Conservation (phyloP, 2,797 vertebrate species). For the Meda fulgida region DNA sequence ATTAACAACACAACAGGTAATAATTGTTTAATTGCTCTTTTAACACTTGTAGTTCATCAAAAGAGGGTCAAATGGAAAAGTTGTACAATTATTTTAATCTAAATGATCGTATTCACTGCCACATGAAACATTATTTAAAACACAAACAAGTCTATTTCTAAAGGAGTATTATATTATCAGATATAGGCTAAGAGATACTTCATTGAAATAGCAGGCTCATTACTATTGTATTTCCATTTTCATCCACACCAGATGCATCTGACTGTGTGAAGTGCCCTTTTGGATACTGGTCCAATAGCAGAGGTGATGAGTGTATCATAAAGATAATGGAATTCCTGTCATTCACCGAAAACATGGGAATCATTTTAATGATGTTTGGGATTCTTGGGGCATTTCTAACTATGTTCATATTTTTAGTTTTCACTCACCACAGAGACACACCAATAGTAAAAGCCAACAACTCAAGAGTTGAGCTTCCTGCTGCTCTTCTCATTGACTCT, state of each 20-base stretch:
- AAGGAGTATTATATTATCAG: background rate
- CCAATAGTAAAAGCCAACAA: too few species aligned
- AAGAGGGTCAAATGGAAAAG: slow-evolving; percentile 1
- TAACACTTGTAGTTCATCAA: background rate
- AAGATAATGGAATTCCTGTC: slow-evolving; percentile 65
- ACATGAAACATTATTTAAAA: slow-evolving; percentile 32
- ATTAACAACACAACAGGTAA: slow-evolving; percentile 64
- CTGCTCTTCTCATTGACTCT: slow-evolving; percentile 58
- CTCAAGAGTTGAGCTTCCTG: too few species aligned
- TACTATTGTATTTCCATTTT: slow-evolving; percentile 41
- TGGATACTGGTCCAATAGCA: slow-evolving; percentile 65
- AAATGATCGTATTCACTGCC: background rate
- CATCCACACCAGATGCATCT: slow-evolving; percentile 62
- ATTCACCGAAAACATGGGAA: slow-evolving; percentile 64
- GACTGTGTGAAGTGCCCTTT: slow-evolving; percentile 65
- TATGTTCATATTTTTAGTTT: slow-evolving; percentile 57
- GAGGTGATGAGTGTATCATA: slow-evolving; percentile 62
- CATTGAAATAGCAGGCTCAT: background rate
- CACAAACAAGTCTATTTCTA: background rate
- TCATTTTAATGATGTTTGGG: slow-evolving; percentile 59
- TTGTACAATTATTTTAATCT: background rate
- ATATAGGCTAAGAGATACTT: background rate
- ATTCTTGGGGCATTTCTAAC: slow-evolving; percentile 63
- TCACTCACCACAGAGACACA: slow-evolving; percentile 53
- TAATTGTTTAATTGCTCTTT: slow-evolving; percentile 29